Base-by-base conservation (phyloP, 2,888 invertebrate genomes). In the Meandrusa payeni region DNA sequence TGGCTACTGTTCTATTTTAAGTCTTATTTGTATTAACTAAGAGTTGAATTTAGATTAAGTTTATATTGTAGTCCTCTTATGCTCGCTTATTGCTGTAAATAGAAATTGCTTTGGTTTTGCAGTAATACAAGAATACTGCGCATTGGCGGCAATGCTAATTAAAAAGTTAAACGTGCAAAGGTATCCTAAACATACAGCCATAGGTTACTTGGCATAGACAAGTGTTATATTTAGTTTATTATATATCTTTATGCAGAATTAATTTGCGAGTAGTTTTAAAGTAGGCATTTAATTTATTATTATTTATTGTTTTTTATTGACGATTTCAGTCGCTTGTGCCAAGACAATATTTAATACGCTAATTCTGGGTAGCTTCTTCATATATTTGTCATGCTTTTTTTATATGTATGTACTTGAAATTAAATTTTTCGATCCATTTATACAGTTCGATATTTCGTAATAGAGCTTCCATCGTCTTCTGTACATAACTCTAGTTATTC, bases 371-470 rank as follows among this genome's bases (percentile, higher is more conserved):
- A 15, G 2, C 15, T 15, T 15, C 15, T 4, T 4, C 15, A 15
- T 15, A 4, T 15, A 15, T 13, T 28, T 13, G 5, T 28, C 15
- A 12, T 23, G 20, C 36, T 41, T 24, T 36, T 67, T 53, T 47
- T 59, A 66, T 69, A 65, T 64, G 58, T 49, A 52, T 43, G 41
- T 56, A 52, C 57, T 54, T 62, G 61, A 10, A 12, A 59, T 69
- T 59, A 52, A 56, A 61, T 55, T 70, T 78, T 77, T 75, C 66
- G 61, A 77, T 61, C 71, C 57, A 70, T 76, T 67, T 76, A 71
- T 64, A 61, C 51, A 54, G 37, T 32, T 56, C 28, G 56, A 47
- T 41, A 50, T 48, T n/a, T 34, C 29, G 9, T 7, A 5, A 29
- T 28, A 37, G 36, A 32, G 57, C 55, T 60, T 61, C 57, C 60